Base-by-base conservation (phyloP, 2,888 invertebrate genomes). In the Conchocele bisecta region DNA sequence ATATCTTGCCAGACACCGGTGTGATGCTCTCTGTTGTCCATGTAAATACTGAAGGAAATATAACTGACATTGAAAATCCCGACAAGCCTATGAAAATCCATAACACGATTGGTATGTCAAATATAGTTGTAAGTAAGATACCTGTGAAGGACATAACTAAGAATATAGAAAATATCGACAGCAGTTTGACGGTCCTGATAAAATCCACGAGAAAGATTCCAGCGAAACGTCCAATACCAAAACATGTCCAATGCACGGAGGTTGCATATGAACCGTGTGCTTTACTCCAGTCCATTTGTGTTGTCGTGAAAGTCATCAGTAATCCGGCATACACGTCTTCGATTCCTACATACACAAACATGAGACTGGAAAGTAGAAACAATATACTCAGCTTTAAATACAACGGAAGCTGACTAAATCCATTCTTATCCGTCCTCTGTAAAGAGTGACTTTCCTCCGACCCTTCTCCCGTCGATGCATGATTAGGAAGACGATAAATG, bases 161-260 rank as follows among this genome's bases (percentile, higher is more conserved):
- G n/a, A 72, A 17, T 11, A 31, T 31, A 1, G 56, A 53, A 28
- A 90, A 89, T 7, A 82, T 60, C 6, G 88, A 65, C 20, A 92
- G 70, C 83, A 92, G 85, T 20, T 79, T 81, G 1, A 83, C 79
- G 3, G 89, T 88, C 29, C 76, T 83, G n/a, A 90, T 66, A 31
- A 83, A 83, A n/a, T 84, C 86, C 0, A 90, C 84, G 22, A 89
- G 68, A 54, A 89, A 86, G 9, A 91, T 88, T 26, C 89, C 87
- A 3, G 84, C 72, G 26, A 88, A 84, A 20, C 91, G 83, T 17
- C 82, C 86, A n/a, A 86, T 69, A 9, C 91, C 89, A 74, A 91
- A 91, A n/a, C 86, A 80, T 0, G 88, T 89, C 91, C 91, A 91
- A 69, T 89, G 89, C 0, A 89, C 79, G 9, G 90, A 86, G 3